Percentiles rank a stretch among this genome's conserved stretches.
phyloP scores from a whole-genome alignment of 1,140 invertebrate species.

The Amphibalanus amphitrite region DNA sequence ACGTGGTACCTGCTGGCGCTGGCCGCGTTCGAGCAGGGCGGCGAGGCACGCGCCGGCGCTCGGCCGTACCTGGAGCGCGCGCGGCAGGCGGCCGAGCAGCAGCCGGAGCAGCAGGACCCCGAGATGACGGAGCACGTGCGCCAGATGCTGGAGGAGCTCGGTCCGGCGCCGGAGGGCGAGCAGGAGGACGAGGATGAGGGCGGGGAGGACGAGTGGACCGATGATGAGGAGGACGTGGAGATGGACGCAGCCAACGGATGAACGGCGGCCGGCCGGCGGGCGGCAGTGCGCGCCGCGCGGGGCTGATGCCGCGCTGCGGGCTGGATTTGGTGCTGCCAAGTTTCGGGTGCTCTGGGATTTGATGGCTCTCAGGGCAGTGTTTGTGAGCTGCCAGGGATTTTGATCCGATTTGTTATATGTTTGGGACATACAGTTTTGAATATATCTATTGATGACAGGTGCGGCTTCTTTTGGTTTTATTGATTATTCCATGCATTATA shows the following conservation, averaged over 20 bases:
- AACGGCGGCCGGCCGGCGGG: too few species aligned
- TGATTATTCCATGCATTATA: too few species aligned
- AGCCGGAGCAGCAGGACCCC: conserved; percentile 9
- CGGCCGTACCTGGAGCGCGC: conserved; percentile 26
- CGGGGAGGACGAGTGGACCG: conserved; percentile 12
- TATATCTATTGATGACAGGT: too few species aligned
- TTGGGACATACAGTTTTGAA: too few species aligned
- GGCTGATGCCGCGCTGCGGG: too few species aligned
- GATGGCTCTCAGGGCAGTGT: too few species aligned
- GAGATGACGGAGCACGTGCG: conserved; percentile 14
- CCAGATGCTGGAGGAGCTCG: conserved; percentile 15
- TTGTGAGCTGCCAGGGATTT: too few species aligned
- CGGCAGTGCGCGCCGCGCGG: too few species aligned
- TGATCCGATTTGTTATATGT: too few species aligned
- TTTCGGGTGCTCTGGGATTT: too few species aligned
- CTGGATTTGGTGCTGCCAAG: too few species aligned
- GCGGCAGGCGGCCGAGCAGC: conserved; percentile 21
- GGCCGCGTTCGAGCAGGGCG: conserved; percentile 25
- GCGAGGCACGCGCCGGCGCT: conserved; percentile 24
- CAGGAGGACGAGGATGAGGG: conserved; percentile 10
- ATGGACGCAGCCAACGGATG: not conserved
- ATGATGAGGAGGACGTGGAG: conserved; percentile 11
- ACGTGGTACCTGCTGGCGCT: conserved; percentile 30
- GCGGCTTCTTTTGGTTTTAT: too few species aligned
- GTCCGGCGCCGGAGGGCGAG: conserved; percentile 12